A percentile compares a stretch with the other conserved stretches of the same genome.
phyloP scores from a whole-genome alignment of 2,888 invertebrate genomes.

The Uropetala carovei region DNA sequence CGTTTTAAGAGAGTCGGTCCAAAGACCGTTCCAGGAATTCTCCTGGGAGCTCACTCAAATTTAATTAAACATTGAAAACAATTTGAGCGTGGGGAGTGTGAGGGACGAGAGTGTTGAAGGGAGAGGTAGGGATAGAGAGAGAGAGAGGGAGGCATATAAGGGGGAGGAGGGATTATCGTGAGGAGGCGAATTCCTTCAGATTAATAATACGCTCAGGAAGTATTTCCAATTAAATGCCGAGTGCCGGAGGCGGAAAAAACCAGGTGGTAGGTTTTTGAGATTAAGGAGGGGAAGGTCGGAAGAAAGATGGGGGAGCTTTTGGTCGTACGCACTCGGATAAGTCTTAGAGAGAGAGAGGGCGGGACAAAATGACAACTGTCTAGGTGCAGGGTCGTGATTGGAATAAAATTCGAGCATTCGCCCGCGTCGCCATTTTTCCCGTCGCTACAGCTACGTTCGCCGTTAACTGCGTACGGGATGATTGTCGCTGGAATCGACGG shows the following conservation, averaged over 20 bases:
- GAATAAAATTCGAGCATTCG: not conserved
- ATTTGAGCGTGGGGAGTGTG: not conserved
- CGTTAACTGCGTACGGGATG: not conserved
- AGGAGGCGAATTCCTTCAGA: constrained; percentile 58
- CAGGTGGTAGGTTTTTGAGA: not conserved
- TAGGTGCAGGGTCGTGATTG: not conserved
- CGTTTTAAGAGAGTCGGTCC: constrained; percentile 47
- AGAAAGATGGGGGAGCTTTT: not conserved
- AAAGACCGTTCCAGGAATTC: constrained; percentile 26
- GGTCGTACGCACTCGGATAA: not conserved
- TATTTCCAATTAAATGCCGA: constrained; percentile 64
- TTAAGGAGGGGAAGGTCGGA: not conserved
- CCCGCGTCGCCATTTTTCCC: not conserved
- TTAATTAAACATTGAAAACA: constrained; percentile 64
- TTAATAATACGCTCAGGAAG: constrained; percentile 60
- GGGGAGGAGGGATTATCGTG: constrained; percentile 36
- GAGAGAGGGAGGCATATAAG: not conserved
- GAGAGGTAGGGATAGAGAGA: constrained; percentile 15
- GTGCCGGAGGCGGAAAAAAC: constrained; percentile 4
- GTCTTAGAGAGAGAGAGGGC: not conserved
- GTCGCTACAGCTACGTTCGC: not conserved
- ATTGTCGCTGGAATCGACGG: not conserved
- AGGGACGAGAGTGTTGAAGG: not conserved
- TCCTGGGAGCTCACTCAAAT: constrained; percentile 16
- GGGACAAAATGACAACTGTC: constrained; percentile 11